phyloP scores from a whole-genome alignment of 2,113 vertebrate species.

The Dicentrarchus labrax region DNA sequence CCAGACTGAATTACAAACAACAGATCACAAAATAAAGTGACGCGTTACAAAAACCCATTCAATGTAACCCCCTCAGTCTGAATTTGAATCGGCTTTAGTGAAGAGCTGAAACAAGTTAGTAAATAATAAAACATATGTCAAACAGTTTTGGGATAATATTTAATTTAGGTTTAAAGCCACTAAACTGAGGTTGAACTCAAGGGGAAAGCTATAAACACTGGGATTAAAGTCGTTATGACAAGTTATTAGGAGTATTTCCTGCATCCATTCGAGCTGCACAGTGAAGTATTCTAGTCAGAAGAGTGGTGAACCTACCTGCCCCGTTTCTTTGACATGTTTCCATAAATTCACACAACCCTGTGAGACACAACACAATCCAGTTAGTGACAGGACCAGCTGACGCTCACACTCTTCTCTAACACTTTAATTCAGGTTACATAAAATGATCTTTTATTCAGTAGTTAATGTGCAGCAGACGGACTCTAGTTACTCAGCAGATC shows the following conservation, averaged over 20 bases:
- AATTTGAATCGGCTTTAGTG: not conserved
- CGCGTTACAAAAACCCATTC: not conserved
- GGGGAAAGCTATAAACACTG: not conserved
- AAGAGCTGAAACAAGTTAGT: not conserved
- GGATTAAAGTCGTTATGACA: not conserved
- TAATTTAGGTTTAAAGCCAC: not conserved
- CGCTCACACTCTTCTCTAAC: not conserved
- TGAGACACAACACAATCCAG: constrained; percentile 55
- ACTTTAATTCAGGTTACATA: not conserved
- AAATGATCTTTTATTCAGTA: no score
- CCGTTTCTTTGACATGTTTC: constrained; percentile 90
- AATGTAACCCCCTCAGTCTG: not conserved
- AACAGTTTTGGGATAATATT: not conserved
- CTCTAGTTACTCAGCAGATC: not conserved
- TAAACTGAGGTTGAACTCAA: not conserved
- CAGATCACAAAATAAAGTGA: not conserved
- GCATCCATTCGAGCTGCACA: not conserved
- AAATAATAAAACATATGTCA: not conserved
- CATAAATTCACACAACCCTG: constrained; percentile 83
- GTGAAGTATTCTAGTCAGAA: not conserved
- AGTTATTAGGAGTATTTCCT: not conserved
- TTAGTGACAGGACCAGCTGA: constrained; percentile 28
- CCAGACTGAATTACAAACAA: not conserved
- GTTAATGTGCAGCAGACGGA: not conserved
- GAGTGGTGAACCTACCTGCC: constrained; percentile 81